A percentile compares a stretch with the other conserved stretches of the same genome.
Evolutionary conservation across 2,888 invertebrate species (phyloP).

Genomic region (Macrosiphum euphorbiae): DNA sequence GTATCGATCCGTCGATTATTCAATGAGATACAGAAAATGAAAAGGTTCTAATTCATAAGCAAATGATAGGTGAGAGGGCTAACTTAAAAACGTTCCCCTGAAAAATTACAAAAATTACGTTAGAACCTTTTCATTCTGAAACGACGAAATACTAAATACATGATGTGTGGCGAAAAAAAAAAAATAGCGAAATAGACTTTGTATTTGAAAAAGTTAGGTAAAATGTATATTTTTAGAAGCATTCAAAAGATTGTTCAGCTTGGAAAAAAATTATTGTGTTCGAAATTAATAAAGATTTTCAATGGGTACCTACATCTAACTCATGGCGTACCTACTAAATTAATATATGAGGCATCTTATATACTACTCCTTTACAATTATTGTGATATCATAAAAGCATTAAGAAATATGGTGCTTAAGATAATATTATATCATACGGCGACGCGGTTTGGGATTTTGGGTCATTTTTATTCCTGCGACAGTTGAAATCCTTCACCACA

Average conservation of each 20-base stretch:
- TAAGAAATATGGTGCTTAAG: not conserved
- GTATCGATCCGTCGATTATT: no score
- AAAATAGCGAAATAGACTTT: not conserved
- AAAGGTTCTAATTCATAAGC: no score
- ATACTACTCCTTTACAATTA: not conserved
- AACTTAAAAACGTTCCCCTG: no score
- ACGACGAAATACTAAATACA: not conserved
- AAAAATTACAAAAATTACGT: no score
- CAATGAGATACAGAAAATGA: no score
- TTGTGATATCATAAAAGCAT: not conserved
- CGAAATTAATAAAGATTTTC: not conserved
- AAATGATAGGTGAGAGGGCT: no score
- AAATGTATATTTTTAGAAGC: not conserved
- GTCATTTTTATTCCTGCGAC: not conserved
- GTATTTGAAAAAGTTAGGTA: not conserved
- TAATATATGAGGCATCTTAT: not conserved
- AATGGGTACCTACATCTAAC: no score
- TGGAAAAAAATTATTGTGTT: not conserved
- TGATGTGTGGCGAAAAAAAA: not conserved
- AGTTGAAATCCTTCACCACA: not conserved
- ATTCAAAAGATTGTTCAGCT: not conserved
- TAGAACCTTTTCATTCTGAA: no score
- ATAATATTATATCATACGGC: not conserved
- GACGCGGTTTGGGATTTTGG: not conserved
- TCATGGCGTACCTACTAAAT: not conserved